Evolutionary conservation across 2,888 invertebrate species (phyloP).

Genomic region (Euspilapteryx auroguttella): DNA sequence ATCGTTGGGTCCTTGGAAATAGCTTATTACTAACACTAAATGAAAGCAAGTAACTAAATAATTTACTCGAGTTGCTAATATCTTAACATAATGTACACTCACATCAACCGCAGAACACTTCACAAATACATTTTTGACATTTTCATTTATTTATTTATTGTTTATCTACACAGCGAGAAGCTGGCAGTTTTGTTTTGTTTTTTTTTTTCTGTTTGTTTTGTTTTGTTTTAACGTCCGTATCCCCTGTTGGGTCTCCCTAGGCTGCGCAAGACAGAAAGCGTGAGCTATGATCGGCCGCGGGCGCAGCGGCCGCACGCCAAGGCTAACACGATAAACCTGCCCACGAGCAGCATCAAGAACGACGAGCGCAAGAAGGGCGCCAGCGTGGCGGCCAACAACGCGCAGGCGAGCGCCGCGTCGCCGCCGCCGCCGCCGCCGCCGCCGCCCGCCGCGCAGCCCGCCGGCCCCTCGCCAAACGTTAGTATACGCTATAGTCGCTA

Average conservation of each 20-base stretch:
- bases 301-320: slow-evolving; percentile 45
- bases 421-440: slow-evolving; percentile 11
- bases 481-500: too few species aligned
- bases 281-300: slow-evolving; percentile 32
- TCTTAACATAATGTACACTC: too few species aligned
- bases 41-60: too few species aligned
- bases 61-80: too few species aligned
- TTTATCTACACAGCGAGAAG: too few species aligned
- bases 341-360: slow-evolving; percentile 38
- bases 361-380: slow-evolving; percentile 28
- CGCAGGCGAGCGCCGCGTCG: not conserved
- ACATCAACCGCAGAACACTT: too few species aligned
- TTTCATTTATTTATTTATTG: too few species aligned
- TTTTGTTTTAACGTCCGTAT: slow-evolving; percentile 31
- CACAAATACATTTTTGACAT: too few species aligned
- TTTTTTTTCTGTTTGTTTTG: slow-evolving; percentile 23
- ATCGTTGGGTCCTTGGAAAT: too few species aligned
- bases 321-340: slow-evolving; percentile 65
- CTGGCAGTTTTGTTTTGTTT: slow-evolving; percentile 27
- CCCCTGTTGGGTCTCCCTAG: slow-evolving; percentile 35
- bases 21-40: too few species aligned
- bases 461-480: too few species aligned
- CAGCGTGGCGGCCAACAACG: slow-evolving; percentile 12
- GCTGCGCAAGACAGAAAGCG: slow-evolving; percentile 45
- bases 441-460: slow-evolving; percentile 12